These are phyloP conservation scores for Geotrupes spiniger DNA, from an alignment of 2,888 invertebrate species.

Conservation along the genomic window DNA sequence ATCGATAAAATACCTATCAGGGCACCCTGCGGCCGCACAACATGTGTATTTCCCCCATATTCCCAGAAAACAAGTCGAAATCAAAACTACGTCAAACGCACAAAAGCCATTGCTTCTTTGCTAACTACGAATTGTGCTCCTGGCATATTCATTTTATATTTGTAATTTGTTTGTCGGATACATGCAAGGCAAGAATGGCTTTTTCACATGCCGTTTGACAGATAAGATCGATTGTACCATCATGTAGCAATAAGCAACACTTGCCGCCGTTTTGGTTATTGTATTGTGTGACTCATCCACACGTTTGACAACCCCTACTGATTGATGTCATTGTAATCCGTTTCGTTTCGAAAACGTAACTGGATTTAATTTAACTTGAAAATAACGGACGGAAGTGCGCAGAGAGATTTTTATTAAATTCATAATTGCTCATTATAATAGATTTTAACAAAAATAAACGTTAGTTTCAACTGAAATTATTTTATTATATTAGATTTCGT, in stretches of 20 bases:
- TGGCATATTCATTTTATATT: conserved; percentile 40
- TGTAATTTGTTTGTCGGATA: conserved; percentile 41
- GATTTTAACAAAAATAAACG: too few relatives aligned
- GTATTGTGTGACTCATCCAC: conserved; percentile 11
- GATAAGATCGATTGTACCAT: conserved; percentile 41
- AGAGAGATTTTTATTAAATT: too few relatives aligned
- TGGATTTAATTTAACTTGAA: not conserved
- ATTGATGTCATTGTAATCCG: conserved; percentile 11
- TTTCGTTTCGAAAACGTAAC: not conserved
- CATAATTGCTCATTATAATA: too few relatives aligned
- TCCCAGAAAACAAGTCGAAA: conserved; percentile 23
- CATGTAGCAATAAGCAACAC: conserved; percentile 23
- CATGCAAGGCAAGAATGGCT: conserved; percentile 19
- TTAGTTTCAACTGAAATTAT: too few relatives aligned
- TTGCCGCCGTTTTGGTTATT: conserved; percentile 9
- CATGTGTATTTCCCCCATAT: conserved; percentile 16
- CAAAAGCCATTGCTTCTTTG: conserved; percentile 24
- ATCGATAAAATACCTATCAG: conserved; percentile 41
- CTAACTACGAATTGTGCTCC: conserved; percentile 38
- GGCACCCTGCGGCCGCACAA: conserved; percentile 31
- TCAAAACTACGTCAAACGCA: conserved; percentile 32
- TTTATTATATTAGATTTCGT: too few relatives aligned
- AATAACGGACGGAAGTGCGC: too few relatives aligned
- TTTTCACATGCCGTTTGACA: conserved; percentile 34
- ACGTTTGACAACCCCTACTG: conserved; percentile 6